Base-by-base conservation (phyloP, 1,140 invertebrate genomes). In the Microplitis mediator region DNA sequence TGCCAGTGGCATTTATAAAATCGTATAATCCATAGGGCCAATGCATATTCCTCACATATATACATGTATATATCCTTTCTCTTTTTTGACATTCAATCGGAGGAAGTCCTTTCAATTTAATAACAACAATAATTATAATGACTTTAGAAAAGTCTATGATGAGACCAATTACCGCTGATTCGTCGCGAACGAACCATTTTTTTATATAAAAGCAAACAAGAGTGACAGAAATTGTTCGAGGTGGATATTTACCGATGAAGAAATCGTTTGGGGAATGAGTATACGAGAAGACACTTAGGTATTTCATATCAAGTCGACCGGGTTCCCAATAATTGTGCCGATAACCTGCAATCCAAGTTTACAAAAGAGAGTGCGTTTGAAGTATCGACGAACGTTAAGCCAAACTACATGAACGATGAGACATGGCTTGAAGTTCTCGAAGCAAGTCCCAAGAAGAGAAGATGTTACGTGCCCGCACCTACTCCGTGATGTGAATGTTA, bases 381-480 rank as follows among this genome's bases (percentile, higher is more conserved):
- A 72, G 32, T 64, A 70, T 45, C 39, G 6, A 45, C 39, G 39
- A 45, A 45, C 11, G 11, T 45, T 11, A 6, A 45, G 58, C 54
- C 54, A 45, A 39, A 65, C 54, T 64, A 45, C 60, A 45, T 35
- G 52, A 11, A 65, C 63, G 58, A 65, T 54, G n/a, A 67, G 14
- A 35, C 31, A 73, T 60, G 66, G 50, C 39, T 73, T 61, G 56
- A 51, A 67, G 58, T 13, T 51, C 52, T 65, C 16, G 14, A 39
- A 54, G 16, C 61, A 51, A 69, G 69, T 80, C 79, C 77, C 76
- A 75, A 79, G 79, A 80, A 80, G 74, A 77, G 77, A 78, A 79
- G 76, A 80, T 79, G 76, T 80, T 78, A 80, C 79, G 79, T 80
- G 79, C 77, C 73, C 69, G 73, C 74, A 67, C 36, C 52, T 70